Conservation (phyloP, 1,140 invertebrate genomes). For the Camponotus vicinus region DNA sequence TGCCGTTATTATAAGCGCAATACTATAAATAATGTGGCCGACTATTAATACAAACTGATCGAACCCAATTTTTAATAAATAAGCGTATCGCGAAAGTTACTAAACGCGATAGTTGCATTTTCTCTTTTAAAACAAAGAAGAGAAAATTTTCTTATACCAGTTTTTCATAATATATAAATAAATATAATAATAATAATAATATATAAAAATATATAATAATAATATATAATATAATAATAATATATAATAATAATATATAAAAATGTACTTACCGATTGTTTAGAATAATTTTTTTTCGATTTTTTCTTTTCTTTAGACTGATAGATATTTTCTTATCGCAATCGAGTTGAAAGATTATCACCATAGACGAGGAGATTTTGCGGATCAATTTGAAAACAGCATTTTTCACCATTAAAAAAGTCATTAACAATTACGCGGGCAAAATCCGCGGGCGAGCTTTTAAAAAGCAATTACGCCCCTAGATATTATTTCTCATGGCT, state of each 20-base stretch:
- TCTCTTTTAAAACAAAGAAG: background rate
- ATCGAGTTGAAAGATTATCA: slow-evolving; percentile 28
- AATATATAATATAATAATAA: no score
- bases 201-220: no score
- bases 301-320: background rate
- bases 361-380: slow-evolving; percentile 3
- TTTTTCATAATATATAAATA: no score
- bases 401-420: slow-evolving; percentile 40
- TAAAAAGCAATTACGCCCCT: slow-evolving; percentile 50
- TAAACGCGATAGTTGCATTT: background rate
- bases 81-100: background rate
- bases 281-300: background rate
- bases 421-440: slow-evolving; percentile 50
- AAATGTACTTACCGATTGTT: background rate
- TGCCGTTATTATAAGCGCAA: background rate
- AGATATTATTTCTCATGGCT: slow-evolving; percentile 54
- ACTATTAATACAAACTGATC: no score
- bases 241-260: no score
- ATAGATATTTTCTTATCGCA: background rate
- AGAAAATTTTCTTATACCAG: background rate
- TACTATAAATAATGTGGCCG: background rate
- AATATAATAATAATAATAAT: no score
- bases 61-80: no score
- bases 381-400: slow-evolving; percentile 45
- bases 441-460: slow-evolving; percentile 16